A percentile compares a stretch with the other conserved stretches of the same genome.
phyloP scores from a whole-genome alignment of 2,113 vertebrate genomes.

The Mandrillus leucophaeus region DNA sequence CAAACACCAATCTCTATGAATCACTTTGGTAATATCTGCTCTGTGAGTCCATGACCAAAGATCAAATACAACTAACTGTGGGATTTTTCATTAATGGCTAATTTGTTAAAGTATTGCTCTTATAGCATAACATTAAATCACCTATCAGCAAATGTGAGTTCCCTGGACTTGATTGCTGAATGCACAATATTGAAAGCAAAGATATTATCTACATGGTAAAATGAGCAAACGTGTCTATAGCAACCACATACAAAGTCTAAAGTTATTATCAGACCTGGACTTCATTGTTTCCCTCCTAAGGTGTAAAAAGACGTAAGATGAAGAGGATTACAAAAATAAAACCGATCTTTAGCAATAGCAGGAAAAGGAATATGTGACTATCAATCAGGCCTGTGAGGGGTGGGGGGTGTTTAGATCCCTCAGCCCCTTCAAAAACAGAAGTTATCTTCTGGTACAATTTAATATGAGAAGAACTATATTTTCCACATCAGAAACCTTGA shows the following conservation, averaged over 20 bases:
- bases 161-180: constrained; percentile 49
- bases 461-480: background rate
- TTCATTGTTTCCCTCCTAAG: constrained; percentile 17
- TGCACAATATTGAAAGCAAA: constrained; percentile 31
- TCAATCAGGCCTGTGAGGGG: background rate
- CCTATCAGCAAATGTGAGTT: constrained; percentile 29
- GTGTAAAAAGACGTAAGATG: constrained; percentile 52
- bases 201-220: constrained; percentile 15
- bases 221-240: constrained; percentile 45
- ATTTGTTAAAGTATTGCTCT: constrained; percentile 32
- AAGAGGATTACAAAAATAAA: constrained; percentile 44
- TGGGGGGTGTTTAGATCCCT: background rate
- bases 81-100: constrained; percentile 20
- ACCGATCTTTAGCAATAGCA: background rate
- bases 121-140: constrained; percentile 33
- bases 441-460: background rate
- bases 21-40: constrained; percentile 16
- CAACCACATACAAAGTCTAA: constrained; percentile 34
- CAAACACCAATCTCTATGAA: background rate
- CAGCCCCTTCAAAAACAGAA: background rate
- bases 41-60: background rate
- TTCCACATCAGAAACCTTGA: background rate
- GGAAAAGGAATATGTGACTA: background rate
- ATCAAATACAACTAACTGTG: background rate
- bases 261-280: constrained; percentile 16